These are phyloP conservation scores for Oikopleura dioica DNA, from an alignment of 23 tunicate species.

Conservation along the genomic window DNA sequence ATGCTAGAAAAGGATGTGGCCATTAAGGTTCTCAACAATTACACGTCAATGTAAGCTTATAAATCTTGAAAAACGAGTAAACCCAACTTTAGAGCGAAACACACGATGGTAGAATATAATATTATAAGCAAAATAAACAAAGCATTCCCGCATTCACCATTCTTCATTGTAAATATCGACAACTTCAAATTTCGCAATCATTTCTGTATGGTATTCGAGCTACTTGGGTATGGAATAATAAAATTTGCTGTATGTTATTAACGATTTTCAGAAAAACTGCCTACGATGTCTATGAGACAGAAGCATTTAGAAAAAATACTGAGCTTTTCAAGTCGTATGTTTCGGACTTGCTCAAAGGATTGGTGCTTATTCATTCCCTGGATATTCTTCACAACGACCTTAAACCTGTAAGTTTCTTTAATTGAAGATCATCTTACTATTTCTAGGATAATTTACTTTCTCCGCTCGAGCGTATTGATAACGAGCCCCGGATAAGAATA, in stretches of 20 bases:
- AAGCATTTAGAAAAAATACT: not conserved
- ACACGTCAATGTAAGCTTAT: slow-evolving; percentile 5
- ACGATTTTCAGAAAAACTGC: not conserved
- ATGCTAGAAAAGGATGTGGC: not conserved
- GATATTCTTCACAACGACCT: slow-evolving; percentile 66
- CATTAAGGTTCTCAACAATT: slow-evolving; percentile 1
- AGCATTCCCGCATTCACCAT: slow-evolving; percentile 16
- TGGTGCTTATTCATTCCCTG: slow-evolving; percentile 27
- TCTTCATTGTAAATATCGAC: slow-evolving; percentile 28
- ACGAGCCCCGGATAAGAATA: not conserved
- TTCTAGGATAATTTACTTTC: not conserved
- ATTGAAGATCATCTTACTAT: not conserved
- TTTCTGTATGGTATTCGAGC: slow-evolving; percentile 53
- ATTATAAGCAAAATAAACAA: slow-evolving; percentile 27
- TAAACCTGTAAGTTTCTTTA: slow-evolving; percentile 49
- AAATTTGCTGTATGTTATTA: not conserved
- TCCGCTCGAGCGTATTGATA: not conserved
- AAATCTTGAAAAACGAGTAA: not conserved
- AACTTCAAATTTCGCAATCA: slow-evolving; percentile 80
- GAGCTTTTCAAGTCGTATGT: not conserved
- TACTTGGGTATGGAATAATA: slow-evolving; percentile 38
- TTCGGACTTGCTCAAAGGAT: slow-evolving; percentile 15
- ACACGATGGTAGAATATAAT: slow-evolving; percentile 41
- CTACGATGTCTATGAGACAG: not conserved
- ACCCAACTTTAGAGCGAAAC: slow-evolving; percentile 24